Conservation (phyloP, 2,888 invertebrate species). For the Eulithis prunata region DNA sequence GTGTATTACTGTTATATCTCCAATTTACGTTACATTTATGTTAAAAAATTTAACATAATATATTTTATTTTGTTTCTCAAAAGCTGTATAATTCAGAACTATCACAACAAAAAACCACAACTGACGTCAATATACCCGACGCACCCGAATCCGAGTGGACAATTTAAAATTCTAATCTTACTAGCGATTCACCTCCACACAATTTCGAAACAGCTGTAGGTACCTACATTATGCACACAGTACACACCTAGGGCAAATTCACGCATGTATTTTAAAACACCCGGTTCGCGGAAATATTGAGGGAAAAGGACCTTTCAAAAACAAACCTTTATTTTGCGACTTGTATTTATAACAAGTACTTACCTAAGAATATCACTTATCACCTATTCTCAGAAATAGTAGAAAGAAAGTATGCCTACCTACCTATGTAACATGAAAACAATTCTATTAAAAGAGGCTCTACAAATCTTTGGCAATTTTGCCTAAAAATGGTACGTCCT, state of each 20-base stretch:
- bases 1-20: too few relatives aligned
- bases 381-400: too few relatives aligned
- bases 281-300: conserved; percentile 6
- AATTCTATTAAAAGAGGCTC: too few relatives aligned
- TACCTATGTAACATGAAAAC: too few relatives aligned
- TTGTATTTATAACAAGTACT: too few relatives aligned
- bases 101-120: conserved; percentile 38
- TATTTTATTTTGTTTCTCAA: conserved; percentile 23
- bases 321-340: too few relatives aligned
- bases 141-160: conserved; percentile 38
- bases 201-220: conserved; percentile 33
- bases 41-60: conserved; percentile 15
- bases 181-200: conserved; percentile 38
- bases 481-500: too few relatives aligned
- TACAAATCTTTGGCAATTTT: too few relatives aligned
- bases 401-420: too few relatives aligned
- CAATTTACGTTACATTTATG: conserved; percentile 6
- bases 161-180: conserved; percentile 45
- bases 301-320: background rate
- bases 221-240: conserved; percentile 33
- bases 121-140: conserved; percentile 41
- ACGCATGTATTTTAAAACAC: conserved; percentile 16
- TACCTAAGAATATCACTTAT: too few relatives aligned
- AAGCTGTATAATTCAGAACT: conserved; percentile 34
- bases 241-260: conserved; percentile 26